Evolutionary conservation across 2,797 vertebrate species (phyloP).

Genomic region (Sitta carolinensis): DNA sequence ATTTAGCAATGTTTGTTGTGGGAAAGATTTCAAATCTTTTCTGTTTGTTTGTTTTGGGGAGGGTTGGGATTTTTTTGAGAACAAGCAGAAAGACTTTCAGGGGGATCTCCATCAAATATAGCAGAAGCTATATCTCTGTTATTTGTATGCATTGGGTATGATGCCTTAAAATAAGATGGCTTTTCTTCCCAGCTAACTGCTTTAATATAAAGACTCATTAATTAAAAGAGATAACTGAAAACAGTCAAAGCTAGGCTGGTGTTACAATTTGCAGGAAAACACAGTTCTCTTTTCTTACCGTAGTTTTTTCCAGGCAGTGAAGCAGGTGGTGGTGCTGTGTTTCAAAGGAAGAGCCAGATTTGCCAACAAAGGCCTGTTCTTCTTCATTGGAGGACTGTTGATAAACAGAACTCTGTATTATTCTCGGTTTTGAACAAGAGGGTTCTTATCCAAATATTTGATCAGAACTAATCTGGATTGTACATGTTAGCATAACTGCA

Average conservation of each 20-base stretch:
- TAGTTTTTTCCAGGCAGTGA: conserved; percentile 95
- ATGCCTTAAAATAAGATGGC: neutral
- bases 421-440: conserved; percentile 55
- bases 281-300: conserved; percentile 80
- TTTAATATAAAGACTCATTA: neutral
- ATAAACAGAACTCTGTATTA: conserved; percentile 61
- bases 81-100: neutral
- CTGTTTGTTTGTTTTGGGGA: neutral
- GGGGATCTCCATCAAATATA: neutral
- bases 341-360: conserved; percentile 86
- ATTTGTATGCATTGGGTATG: neutral
- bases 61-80: neutral
- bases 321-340: conserved; percentile 93
- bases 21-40: neutral
- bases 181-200: neutral
- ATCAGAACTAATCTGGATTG: conserved; percentile 37
- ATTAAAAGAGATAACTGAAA: conserved; percentile 9
- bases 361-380: conserved; percentile 87
- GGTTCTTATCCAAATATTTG: conserved; percentile 31
- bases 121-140: neutral
- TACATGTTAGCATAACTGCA: neutral
- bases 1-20: neutral
- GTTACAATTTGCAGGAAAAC: neutral
- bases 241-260: neutral
- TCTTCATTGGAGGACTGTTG: conserved; percentile 88